phyloP scores from a whole-genome alignment of 1,140 invertebrate genomes.

The Lucilia sericata region DNA sequence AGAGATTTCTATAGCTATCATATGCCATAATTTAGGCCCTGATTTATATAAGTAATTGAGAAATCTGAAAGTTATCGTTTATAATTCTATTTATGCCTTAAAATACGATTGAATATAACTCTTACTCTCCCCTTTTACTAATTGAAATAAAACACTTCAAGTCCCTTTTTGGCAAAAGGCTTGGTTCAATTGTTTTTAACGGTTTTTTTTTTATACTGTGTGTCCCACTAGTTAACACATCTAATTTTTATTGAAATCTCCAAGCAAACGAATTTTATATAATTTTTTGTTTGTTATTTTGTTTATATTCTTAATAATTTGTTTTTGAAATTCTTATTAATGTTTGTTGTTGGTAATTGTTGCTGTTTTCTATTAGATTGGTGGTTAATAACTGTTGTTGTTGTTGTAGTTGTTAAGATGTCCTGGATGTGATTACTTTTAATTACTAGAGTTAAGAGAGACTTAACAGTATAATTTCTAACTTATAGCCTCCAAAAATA shows the following conservation, averaged over 20 bases:
- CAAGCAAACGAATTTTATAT: slow-evolving; percentile 59
- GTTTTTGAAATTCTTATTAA: slow-evolving; percentile 45
- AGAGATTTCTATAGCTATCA: no score
- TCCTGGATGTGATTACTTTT: background rate
- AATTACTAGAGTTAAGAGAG: slow-evolving; percentile 10
- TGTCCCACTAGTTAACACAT: slow-evolving; percentile 65
- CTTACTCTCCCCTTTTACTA: background rate
- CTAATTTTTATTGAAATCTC: slow-evolving; percentile 64
- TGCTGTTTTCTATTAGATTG: background rate
- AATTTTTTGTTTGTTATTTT: slow-evolving; percentile 31
- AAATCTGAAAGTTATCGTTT: no score
- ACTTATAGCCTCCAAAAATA: background rate
- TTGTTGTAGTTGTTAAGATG: background rate
- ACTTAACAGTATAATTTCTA: background rate
- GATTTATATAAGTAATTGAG: no score
- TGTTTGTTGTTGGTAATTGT: slow-evolving; percentile 19
- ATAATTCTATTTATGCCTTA: no score
- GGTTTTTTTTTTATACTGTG: slow-evolving; percentile 49
- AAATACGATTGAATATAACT: no score
- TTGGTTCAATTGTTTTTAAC: slow-evolving; percentile 4
- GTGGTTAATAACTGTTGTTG: background rate
- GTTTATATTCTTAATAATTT: background rate
- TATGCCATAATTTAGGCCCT: no score
- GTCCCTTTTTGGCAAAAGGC: background rate
- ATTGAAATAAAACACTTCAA: slow-evolving; percentile 43